Base-by-base conservation (phyloP, 2,888 invertebrate species). In the Coenonympha arcania region DNA sequence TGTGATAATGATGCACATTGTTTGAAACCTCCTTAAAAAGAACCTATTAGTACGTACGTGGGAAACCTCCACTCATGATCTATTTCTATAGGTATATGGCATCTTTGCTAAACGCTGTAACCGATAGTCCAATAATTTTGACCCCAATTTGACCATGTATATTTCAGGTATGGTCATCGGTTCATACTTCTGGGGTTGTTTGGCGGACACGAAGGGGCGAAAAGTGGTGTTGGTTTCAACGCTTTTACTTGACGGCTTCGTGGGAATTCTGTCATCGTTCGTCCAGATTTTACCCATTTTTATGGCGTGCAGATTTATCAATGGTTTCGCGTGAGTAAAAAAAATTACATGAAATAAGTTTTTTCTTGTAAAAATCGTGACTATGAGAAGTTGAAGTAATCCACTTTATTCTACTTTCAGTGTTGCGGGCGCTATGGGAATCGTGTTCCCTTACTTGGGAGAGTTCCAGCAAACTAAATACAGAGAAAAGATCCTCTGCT, bases 181-280 rank as follows among this genome's bases (percentile, higher is more conserved):
- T 13, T 93, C 93, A 34, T 94, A 93, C 79, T 92, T 93, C 77
- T 94, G 93, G 93, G 94, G 94, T 41, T 93, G 93, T 71, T 85
- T 94, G 66, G 94, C 94, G 55, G 94, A 94, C 71, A 93, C 93
- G 6, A 93, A 92, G 65, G 94, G 94, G n/a, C 88, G 94, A 49
- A 92, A 91, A 71, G 74, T 89, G 6, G 93, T 93, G 42, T 79
- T 94, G 59, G 92, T 93, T 44, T 90, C 90, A 34, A 90, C 93
- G 2, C 82, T 94, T 46, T 72, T 93, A 37, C 87, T 93, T 68
- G 94, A 94, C 68, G 93, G 93, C 33, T 71, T 92, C 53, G 87
- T 91, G 55, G 93, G 93, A 9, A 80, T 93, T 50, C 43, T 90
- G 5, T 93, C 93, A 11, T 93, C 93, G 9, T 88, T 93, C 63